These are phyloP conservation scores for Adelges cooleyi DNA, from an alignment of 1,140 invertebrate species.

Conservation along the genomic window DNA sequence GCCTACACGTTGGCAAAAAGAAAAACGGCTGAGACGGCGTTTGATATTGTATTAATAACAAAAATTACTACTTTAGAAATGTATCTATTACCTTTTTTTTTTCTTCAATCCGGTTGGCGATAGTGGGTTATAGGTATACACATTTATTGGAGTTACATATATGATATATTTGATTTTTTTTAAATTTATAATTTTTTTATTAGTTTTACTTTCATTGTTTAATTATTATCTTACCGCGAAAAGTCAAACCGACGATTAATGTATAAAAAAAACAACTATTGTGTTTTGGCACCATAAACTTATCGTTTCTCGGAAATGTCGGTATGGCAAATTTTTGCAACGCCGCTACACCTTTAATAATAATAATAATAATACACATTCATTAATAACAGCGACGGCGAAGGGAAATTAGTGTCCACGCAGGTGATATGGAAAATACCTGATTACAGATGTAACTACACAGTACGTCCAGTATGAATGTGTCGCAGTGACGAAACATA, in stretches of 20 bases:
- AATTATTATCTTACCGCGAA: not conserved
- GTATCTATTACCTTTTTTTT: not conserved
- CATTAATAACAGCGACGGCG: not conserved
- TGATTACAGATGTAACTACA: no score
- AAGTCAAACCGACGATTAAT: not conserved
- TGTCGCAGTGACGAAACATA: no score
- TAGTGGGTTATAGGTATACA: no score
- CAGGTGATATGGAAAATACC: no score
- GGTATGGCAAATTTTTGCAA: not conserved
- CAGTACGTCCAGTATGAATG: no score
- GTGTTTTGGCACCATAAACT: not conserved
- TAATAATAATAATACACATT: not conserved
- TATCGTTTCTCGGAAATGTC: not conserved
- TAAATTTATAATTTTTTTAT: no score
- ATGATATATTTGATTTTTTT: not conserved
- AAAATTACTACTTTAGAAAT: no score
- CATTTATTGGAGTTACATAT: no score
- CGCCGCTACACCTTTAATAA: not conserved
- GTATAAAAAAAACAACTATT: no score
- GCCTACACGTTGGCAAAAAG: not conserved
- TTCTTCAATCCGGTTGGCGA: not conserved
- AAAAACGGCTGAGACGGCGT: not conserved
- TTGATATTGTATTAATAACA: no score
- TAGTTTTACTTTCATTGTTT: slow-evolving; percentile 13
- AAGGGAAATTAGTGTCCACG: no score